phyloP scores from a whole-genome alignment of 2,113 vertebrate species.

The Sceloporus tristichus region DNA sequence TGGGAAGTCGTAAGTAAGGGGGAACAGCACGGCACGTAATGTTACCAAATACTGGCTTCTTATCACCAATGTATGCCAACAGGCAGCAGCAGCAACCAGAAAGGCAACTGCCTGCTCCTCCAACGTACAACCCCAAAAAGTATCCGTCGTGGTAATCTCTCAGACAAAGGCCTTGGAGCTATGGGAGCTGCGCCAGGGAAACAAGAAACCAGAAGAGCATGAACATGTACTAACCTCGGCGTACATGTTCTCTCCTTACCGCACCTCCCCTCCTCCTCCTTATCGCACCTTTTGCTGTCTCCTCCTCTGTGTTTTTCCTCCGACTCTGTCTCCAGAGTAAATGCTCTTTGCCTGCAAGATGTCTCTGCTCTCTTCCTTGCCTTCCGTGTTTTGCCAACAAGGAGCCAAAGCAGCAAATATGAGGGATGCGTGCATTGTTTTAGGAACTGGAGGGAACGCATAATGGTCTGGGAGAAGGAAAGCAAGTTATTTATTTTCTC shows the following conservation, averaged over 20 bases:
- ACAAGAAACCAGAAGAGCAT: constrained; percentile 74
- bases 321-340: constrained; percentile 65
- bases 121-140: constrained; percentile 50
- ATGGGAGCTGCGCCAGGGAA: constrained; percentile 75
- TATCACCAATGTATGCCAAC: too few species aligned
- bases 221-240: constrained; percentile 76
- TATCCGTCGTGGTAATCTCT: constrained; percentile 70
- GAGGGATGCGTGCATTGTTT: neutral
- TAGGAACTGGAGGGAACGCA: neutral
- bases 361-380: constrained; percentile 65
- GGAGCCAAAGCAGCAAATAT: constrained; percentile 41
- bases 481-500: neutral
- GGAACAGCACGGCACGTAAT: constrained; percentile 34
- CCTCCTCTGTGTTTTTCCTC: constrained; percentile 42
- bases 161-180: constrained; percentile 77
- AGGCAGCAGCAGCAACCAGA: constrained; percentile 40
- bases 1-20: constrained; percentile 30
- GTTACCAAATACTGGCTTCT: neutral
- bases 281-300: constrained; percentile 50
- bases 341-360: constrained; percentile 71
- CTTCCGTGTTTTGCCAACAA: constrained; percentile 68
- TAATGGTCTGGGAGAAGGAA: neutral
- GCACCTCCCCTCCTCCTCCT: constrained; percentile 62
- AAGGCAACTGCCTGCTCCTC: constrained; percentile 68
- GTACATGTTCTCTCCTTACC: constrained; percentile 69